Evolutionary conservation across 2,888 invertebrate genomes (phyloP), one percentile per base, ranked within the genome.

Genomic region (Troilus luridus): DNA sequence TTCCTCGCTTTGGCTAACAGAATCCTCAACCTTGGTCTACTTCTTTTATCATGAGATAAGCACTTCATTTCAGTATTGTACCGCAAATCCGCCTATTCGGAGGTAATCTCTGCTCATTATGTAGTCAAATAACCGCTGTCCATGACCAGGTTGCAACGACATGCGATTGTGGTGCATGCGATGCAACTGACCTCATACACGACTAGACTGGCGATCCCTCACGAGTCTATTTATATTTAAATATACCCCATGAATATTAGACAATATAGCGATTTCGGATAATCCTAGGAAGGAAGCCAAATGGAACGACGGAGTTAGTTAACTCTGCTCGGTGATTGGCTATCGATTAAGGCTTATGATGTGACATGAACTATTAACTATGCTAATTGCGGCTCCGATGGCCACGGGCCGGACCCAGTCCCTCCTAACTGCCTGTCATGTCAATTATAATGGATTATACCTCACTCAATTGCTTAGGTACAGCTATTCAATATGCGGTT

Each of bases 281-380:
- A 41, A 77, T 41, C 27, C 27, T 1, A 17, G 17, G 17, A 41
- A 7, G 5, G 5, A 17, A 77, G 27, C 27, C 19, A 41, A 41
- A 77, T 41, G 11, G 72, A 77, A 27, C 14, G 27, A 41, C 14
- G 17, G 72, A 10, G 27, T 41, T 19, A 77, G 41, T 41, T 77
- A 77, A 77, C n/a, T n/a, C n/a, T n/a, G n/a, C n/a, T n/a, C 11
- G 85, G n/a, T 54, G 85, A 85, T 85, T 85, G 85, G n/a, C 85
- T 85, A 85, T 85, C 56, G 85, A 85, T 85, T 58, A 56, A 54
- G 85, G 56, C 85, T 85, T 85, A 85, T 56, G 85, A 85, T 58
- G 85, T 85, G 56, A 85, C 56, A 85, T 85, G 21, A 85, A 85
- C 85, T 85, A 85, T 85, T 85, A 85, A 85, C 85, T 56, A 54